Base-by-base conservation (phyloP, 1,140 invertebrate genomes). In the Scaptomyza pallida region DNA sequence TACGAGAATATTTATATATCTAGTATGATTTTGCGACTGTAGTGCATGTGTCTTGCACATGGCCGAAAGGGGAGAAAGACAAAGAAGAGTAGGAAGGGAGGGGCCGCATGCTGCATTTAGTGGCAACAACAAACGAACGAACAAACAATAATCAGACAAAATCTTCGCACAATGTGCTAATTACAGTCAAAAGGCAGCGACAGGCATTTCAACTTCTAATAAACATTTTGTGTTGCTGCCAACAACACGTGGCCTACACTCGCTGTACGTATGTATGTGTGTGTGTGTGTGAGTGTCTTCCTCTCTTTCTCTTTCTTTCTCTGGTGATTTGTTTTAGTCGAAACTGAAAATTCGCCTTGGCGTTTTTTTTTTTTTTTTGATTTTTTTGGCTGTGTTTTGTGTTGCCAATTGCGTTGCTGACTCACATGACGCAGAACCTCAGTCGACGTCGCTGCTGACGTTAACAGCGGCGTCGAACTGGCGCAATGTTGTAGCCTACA, bases 381-480 rank as follows among this genome's bases (percentile, higher is more conserved):
- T 23, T 23, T 23, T 23, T 23, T 2, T 2, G 21, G 5, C 21
- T 23, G 23, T 26, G 4, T 30, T 30, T 30, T 76, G 57, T 55
- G 57, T 55, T 73, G 71, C 71, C 71, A 72, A 72, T 61, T 72
- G 70, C 70, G 70, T 72, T 48, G 75, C 78, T 86, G 82, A 86
- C 82, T 86, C 82, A 86, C 82, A 86, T 86, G 82, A 88, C 82
- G 82, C 82, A 86, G 82, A 86, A 82, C 68, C 61, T 35, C 68
- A 26, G 61, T 12, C 16, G 55, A 17, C 37, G 54, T 16, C 21
- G 60, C 23, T 60, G 51, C n/a, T 9, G 60, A 26, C 60, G 51
- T 16, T 9, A 54, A 51, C 72, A 63, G 23, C 73, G 71, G 81
- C 81, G 82, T 77, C 81, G 65, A 43, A 65, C 74, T 85, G 81